Evolutionary conservation across 2,888 invertebrate species (phyloP), one percentile per base, ranked within the genome.

Genomic region (Campopleginae sp.): DNA sequence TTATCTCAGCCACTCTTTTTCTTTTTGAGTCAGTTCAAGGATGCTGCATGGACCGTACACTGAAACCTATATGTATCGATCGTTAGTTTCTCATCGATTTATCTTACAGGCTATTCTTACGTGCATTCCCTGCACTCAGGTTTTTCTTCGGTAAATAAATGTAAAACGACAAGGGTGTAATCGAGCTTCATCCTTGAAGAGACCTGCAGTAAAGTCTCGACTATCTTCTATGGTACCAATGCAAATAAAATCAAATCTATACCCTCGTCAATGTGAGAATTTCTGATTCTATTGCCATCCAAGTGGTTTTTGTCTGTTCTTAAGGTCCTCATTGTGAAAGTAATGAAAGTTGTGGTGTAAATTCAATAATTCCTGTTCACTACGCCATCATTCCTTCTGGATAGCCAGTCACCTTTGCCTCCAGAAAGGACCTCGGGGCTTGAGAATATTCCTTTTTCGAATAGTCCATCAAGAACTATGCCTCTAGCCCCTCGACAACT

Each of bases 1-100:
- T 88, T 88, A 87, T 76, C 85, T 75, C 80, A 74, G 84, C 38
- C 82, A 80, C 58, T 85, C 70, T 81, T 68, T 58, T 68, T 82
- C 65, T 54, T 74, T 72, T 76, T 61, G 48, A 85, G 86, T 82
- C 65, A 84, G 44, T 82, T 63, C 31, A 44, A 70, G 58, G 46
- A 42, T 48, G 31, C 58, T 10, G 65, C 48, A 33, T 48, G 12
- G 4, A 48, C n/a, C 14, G 33, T 12, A 23, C 33, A 12, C 51
- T 31, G 51, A 23, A 42, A 38, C 33, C 38, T 76, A 51, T 54
- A 44, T 63, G 54, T 42, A 72, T 48, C 68, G 65, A 75, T 77
- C 54, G 63, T 63, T 76, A 78, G 63, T 76, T 84, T 76, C 38
- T 72, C 70, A 81, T 78, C 74, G 63, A 83, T 63, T 71, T 84